Percentiles rank a stretch among this genome's conserved stretches.
Evolutionary conservation across 1,140 invertebrate genomes (phyloP).

Genomic region (Maniola jurtina): DNA sequence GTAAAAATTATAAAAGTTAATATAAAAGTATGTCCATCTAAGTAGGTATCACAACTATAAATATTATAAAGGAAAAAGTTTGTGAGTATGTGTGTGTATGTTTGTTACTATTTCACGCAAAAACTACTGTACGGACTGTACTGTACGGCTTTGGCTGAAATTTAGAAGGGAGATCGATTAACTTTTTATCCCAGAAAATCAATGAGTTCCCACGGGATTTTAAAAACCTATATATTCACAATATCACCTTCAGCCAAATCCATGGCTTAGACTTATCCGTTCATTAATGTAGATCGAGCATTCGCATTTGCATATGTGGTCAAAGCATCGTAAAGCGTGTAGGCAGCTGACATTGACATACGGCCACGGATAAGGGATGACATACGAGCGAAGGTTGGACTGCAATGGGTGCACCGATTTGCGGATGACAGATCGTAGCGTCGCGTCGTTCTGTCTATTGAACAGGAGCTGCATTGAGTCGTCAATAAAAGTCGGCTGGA

Average conservation of each 20-base stretch:
- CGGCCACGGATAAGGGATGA: constrained; percentile 63
- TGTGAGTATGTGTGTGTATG: no score
- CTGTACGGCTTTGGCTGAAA: no score
- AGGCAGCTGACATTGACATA: constrained; percentile 59
- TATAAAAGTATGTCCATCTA: no score
- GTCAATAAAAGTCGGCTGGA: constrained; percentile 27
- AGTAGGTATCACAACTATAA: no score
- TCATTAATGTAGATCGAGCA: constrained; percentile 28
- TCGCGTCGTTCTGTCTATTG: constrained; percentile 32
- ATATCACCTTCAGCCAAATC: background rate
- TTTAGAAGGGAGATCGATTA: no score
- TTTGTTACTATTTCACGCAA: no score
- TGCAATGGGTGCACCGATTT: constrained; percentile 60
- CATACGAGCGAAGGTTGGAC: constrained; percentile 45
- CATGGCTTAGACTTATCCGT: constrained; percentile 5
- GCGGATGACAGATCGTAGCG: constrained; percentile 54
- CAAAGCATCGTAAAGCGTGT: constrained; percentile 35
- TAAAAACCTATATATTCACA: background rate
- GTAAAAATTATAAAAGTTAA: no score
- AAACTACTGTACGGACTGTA: no score
- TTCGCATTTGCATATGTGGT: constrained; percentile 57
- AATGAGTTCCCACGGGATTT: no score
- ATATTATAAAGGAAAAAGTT: no score
- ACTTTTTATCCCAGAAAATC: no score
- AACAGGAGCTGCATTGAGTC: constrained; percentile 30